Evolutionary conservation across 2,888 invertebrate species (phyloP).

Genomic region (Temnothorax ravouxi): DNA sequence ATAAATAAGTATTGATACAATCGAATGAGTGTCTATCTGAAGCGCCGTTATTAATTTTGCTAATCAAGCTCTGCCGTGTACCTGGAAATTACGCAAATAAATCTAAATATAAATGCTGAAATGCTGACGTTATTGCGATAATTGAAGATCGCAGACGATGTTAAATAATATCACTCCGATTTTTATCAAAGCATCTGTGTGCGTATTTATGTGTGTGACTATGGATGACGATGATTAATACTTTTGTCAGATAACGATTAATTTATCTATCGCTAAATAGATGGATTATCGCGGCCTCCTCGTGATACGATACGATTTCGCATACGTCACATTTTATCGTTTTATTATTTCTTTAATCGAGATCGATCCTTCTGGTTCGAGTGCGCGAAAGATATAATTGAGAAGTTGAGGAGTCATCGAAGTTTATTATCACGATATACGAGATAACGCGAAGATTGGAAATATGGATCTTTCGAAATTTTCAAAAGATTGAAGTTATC

Average conservation of each 20-base stretch:
- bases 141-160: background rate
- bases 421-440: background rate
- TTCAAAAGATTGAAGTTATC: background rate
- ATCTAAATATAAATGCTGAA: background rate
- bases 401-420: background rate
- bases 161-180: background rate
- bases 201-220: background rate
- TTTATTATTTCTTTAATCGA: too few relatives aligned
- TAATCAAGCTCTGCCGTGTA: background rate
- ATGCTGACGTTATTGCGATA: background rate
- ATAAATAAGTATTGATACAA: background rate
- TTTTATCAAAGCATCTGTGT: background rate
- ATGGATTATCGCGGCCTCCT: background rate
- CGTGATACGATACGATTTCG: background rate
- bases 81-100: background rate
- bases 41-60: background rate
- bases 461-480: background rate
- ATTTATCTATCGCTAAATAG: background rate
- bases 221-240: too few relatives aligned
- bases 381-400: background rate
- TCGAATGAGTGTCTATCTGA: background rate
- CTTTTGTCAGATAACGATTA: background rate
- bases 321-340: background rate
- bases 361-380: background rate
- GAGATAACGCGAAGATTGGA: background rate